Percentiles rank a stretch among this genome's conserved stretches.
Evolutionary conservation across 2,113 vertebrate species (phyloP).

Genomic region (Rhinolophus sinicus): DNA sequence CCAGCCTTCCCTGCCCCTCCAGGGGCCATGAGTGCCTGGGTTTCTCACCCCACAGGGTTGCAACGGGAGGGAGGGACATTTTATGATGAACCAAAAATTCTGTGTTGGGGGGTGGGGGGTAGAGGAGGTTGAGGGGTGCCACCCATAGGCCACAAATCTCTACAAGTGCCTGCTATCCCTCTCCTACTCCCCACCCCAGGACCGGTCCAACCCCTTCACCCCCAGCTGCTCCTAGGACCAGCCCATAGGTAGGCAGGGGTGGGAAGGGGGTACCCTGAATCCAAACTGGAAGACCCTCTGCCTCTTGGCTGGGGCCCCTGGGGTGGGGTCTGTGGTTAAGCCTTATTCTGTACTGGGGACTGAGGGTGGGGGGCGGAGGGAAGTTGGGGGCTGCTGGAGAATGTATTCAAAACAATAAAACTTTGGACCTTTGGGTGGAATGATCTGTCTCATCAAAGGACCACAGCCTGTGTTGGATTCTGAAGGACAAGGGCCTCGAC

Average conservation of each 20-base stretch:
- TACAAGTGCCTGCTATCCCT: constrained; percentile 78
- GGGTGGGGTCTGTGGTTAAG: constrained; percentile 70
- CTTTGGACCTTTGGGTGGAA: constrained; percentile 70
- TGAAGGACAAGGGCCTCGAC: not conserved
- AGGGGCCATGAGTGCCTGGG: constrained; percentile 79
- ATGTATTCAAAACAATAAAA: constrained; percentile 82
- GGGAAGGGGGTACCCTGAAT: constrained; percentile 58
- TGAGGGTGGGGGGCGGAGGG: constrained; percentile 57
- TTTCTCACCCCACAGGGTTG: constrained; percentile 66
- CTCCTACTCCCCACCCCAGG: constrained; percentile 21
- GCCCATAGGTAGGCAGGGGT: constrained; percentile 57
- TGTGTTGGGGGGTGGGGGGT: not conserved
- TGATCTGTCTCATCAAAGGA: constrained; percentile 10
- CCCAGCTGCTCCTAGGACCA: constrained; percentile 73
- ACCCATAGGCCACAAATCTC: constrained; percentile 72
- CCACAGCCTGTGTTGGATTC: not conserved
- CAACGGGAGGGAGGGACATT: constrained; percentile 67
- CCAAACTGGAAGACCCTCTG: constrained; percentile 76
- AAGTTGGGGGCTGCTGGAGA: constrained; percentile 63
- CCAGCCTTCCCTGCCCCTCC: constrained; percentile 74
- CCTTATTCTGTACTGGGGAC: constrained; percentile 76
- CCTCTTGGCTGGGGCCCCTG: constrained; percentile 62
- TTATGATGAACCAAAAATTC: constrained; percentile 80
- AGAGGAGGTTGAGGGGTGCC: constrained; percentile 58
- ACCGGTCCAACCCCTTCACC: constrained; percentile 34